Base-by-base conservation (phyloP, 2,797 vertebrate genomes). In the Syndactyla subalaris region DNA sequence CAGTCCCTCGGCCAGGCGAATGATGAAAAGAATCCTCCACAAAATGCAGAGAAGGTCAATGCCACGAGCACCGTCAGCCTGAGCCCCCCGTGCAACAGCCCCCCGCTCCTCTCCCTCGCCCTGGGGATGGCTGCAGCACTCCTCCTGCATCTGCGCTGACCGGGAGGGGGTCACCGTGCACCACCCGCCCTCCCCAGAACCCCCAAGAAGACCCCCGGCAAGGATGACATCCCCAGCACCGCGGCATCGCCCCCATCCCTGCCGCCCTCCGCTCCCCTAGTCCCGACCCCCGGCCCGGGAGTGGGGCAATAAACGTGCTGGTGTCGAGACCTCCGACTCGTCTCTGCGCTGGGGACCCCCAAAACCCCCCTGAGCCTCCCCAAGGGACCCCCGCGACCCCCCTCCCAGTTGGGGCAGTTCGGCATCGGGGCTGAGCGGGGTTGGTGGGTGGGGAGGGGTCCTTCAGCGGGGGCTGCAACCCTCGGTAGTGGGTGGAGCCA, bases 41-140 rank as follows among this genome's bases (percentile, higher is more conserved):
- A 49, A 7, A 8, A 1, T 0, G 0, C 0, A 16, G 2, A 7
- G 59, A 19, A 5, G 21, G 1, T 0, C 3, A 84, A 72, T 26
- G 0, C 0, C 39, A 84, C 79, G 8, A 0, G 0, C 27, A 22
- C 0, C 43, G 0, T 0, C 51, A 8, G 1, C 74, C 30, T 51
- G 74, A 86, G 68, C 68, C 7, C 85, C 1, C 11, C 88, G 0
- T 7, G 52, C 2, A 1, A 9, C 73, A 54, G 29, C 68, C 5
- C 76, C 0, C 10, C 57, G 10, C 32, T 92, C 4, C 52, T 93
- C 16, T 32, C 66, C 41, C 27, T 88, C 2, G 3, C 41, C 9
- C 10, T 96, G 85, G 96, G 12, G 4, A 5, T 74, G 73, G 36
- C 5, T 3, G 17, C 9, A 0, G 65, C 82, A 41, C 71, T 89